These are phyloP conservation scores for Calephelis virginiensis DNA, from an alignment of 1,140 invertebrate genomes.

Conservation along the genomic window DNA sequence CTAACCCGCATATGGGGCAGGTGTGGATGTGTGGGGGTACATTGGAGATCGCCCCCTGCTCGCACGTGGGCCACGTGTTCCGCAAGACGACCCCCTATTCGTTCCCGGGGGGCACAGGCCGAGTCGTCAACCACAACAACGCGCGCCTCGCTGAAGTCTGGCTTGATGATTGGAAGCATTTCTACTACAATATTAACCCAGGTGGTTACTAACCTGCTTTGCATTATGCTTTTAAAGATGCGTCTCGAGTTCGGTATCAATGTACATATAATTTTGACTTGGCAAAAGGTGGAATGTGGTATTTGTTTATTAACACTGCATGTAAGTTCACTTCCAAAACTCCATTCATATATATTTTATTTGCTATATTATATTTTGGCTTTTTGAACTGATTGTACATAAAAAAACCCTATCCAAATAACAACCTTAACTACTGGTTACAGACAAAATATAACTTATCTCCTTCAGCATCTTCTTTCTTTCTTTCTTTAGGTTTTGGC, in stretches of 20 bases:
- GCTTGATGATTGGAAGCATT: slow-evolving; percentile 98
- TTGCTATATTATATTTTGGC: too few species aligned
- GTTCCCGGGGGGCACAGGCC: slow-evolving; percentile 98
- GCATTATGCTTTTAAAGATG: slow-evolving; percentile 4
- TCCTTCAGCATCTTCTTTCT: too few species aligned
- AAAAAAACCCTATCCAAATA: too few species aligned
- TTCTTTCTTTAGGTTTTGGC: too few species aligned
- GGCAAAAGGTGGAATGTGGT: too few species aligned
- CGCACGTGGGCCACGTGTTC: slow-evolving; percentile 97
- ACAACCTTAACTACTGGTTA: too few species aligned
- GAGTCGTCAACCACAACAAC: slow-evolving; percentile 99
- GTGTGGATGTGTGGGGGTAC: slow-evolving; percentile 98
- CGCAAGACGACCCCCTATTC: slow-evolving; percentile 99
- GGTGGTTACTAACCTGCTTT: slow-evolving; percentile 73
- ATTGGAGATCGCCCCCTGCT: slow-evolving; percentile 94
- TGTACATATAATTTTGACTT: neutral
- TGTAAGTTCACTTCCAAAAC: too few species aligned
- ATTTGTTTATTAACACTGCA: too few species aligned
- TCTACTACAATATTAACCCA: slow-evolving; percentile 99
- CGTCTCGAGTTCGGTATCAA: neutral
- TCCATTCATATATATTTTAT: too few species aligned
- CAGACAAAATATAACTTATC: too few species aligned
- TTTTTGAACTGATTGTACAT: too few species aligned
- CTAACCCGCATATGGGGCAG: slow-evolving; percentile 74
- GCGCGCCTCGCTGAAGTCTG: slow-evolving; percentile 97